Evolutionary conservation across 2,113 vertebrate species (phyloP).

Genomic region (Phalacrocorax carbo): DNA sequence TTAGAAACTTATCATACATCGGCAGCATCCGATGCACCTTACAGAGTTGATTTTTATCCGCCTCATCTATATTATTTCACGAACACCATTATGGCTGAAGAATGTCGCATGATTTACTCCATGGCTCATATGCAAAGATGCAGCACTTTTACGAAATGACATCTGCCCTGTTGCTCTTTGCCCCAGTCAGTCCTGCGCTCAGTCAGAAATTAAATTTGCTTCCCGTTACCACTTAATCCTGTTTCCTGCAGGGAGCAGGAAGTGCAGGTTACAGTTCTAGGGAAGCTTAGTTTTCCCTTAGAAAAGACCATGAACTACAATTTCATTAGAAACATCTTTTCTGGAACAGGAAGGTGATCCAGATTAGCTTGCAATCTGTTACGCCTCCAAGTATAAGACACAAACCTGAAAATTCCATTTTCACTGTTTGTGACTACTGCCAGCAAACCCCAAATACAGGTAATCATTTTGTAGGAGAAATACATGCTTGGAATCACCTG

Average conservation of each 20-base stretch:
- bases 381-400: not conserved
- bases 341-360: not conserved
- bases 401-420: slow-evolving; percentile 9
- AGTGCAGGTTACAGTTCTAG: not conserved
- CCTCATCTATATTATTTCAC: not conserved
- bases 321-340: slow-evolving; percentile 40
- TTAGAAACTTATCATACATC: not conserved
- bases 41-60: not conserved
- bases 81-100: not conserved
- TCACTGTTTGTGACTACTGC: not conserved
- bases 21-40: not conserved
- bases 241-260: slow-evolving; percentile 10
- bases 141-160: not conserved
- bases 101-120: accelerated
- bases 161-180: not conserved
- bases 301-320: not conserved
- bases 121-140: accelerated
- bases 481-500: not conserved
- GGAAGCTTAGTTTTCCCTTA: not conserved
- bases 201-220: not conserved
- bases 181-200: not conserved
- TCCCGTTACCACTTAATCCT: not conserved
- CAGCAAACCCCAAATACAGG: not conserved
- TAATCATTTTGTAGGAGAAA: not conserved
- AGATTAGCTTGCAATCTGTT: not conserved